phyloP scores from a whole-genome alignment of 2,888 invertebrate genomes.

The Hirudinaria manillensis region DNA sequence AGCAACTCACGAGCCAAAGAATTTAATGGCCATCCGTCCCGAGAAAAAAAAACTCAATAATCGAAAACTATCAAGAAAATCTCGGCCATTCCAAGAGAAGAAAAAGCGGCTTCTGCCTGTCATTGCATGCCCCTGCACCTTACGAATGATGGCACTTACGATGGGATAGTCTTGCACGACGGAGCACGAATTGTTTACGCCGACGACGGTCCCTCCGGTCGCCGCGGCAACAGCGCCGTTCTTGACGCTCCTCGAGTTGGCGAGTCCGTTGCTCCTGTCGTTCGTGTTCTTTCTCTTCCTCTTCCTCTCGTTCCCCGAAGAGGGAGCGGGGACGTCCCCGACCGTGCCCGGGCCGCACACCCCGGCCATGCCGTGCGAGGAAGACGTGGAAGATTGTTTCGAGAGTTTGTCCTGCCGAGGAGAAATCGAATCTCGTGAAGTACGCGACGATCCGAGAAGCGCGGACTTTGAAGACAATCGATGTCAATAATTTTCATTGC shows the following conservation, averaged over 20 bases:
- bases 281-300: constrained; percentile 12
- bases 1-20: no score
- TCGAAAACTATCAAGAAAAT: no score
- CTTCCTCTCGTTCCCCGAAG: constrained; percentile 17
- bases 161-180: constrained; percentile 1
- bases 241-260: neutral
- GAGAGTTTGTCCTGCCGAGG: constrained; percentile 13
- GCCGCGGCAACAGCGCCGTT: neutral
- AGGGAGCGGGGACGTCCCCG: no score
- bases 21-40: no score
- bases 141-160: neutral
- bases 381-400: constrained; percentile 9
- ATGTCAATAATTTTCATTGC: neutral
- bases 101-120: neutral
- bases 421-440: neutral
- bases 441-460: neutral
- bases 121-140: neutral
- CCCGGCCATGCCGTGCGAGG: constrained; percentile 4
- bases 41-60: no score
- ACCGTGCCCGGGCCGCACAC: neutral
- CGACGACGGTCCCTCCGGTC: neutral
- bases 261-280: neutral
- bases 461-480: neutral
- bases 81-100: no score
- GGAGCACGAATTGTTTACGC: neutral